Percentiles rank a stretch among this genome's conserved stretches.
phyloP scores from a whole-genome alignment of 2,888 invertebrate species.

The Rhodophaea formosa region DNA sequence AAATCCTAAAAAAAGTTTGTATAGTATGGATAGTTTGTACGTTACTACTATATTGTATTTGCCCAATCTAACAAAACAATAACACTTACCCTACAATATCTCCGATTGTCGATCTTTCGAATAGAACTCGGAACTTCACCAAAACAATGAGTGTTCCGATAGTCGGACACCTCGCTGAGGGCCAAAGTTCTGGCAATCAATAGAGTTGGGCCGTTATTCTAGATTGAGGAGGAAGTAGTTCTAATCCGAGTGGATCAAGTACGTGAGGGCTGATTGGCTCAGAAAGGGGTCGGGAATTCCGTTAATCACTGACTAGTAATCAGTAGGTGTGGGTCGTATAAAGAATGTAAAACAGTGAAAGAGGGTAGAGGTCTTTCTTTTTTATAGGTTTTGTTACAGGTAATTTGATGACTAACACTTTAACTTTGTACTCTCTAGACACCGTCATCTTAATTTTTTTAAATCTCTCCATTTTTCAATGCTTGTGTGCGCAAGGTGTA shows the following conservation, averaged over 20 bases:
- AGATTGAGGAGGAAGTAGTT: constrained; percentile 46
- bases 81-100: background rate
- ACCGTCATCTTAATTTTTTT: too few species aligned
- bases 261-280: constrained; percentile 52
- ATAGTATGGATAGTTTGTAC: too few species aligned
- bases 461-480: too few species aligned
- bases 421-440: too few species aligned
- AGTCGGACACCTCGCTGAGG: constrained; percentile 37
- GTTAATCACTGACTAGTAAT: constrained; percentile 55
- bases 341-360: constrained; percentile 23
- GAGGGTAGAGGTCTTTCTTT: too few species aligned
- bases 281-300: constrained; percentile 46
- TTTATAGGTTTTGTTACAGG: too few species aligned
- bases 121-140: constrained; percentile 11
- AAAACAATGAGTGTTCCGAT: constrained; percentile 35
- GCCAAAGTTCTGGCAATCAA: constrained; percentile 44
- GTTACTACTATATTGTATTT: too few species aligned
- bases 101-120: background rate
- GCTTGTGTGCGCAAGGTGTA: too few species aligned
- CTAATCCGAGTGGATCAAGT: constrained; percentile 48
- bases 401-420: too few species aligned
- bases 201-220: constrained; percentile 45
- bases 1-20: too few species aligned
- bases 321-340: constrained; percentile 32
- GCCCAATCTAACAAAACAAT: too few species aligned